phyloP scores from a whole-genome alignment of 2,888 invertebrate species.

The Monoplex corrugatus region DNA sequence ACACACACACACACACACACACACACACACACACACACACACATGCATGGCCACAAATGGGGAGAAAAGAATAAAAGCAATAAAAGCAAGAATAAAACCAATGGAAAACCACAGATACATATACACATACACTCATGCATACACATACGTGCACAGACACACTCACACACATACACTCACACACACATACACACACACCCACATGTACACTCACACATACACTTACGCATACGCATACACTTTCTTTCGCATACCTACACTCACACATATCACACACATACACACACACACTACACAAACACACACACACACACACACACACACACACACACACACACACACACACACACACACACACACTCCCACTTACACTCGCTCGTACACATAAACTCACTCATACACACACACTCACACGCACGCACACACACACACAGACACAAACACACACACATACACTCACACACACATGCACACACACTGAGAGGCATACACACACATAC shows the following conservation, averaged over 20 bases:
- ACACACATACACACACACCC: no score
- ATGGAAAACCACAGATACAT: not conserved
- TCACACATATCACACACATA: not conserved
- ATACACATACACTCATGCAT: not conserved
- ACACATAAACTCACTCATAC: not conserved
- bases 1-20: no score
- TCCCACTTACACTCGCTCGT: not conserved
- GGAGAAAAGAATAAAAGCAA: no score
- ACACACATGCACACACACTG: not conserved
- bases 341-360: not conserved
- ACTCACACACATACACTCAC: no score
- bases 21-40: not conserved
- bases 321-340: conserved; percentile 1
- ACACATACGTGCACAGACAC: not conserved
- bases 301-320: not conserved
- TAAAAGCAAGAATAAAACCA: no score
- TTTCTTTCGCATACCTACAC: no score
- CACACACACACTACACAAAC: not conserved
- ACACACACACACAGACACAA: not conserved
- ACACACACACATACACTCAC: not conserved
- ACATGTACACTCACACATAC: not conserved
- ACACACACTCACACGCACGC: not conserved
- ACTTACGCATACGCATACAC: not conserved
- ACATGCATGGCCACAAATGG: no score
- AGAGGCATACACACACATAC: no score